Evolutionary conservation across 2,113 vertebrate genomes (phyloP).

Genomic region (Riparia riparia): DNA sequence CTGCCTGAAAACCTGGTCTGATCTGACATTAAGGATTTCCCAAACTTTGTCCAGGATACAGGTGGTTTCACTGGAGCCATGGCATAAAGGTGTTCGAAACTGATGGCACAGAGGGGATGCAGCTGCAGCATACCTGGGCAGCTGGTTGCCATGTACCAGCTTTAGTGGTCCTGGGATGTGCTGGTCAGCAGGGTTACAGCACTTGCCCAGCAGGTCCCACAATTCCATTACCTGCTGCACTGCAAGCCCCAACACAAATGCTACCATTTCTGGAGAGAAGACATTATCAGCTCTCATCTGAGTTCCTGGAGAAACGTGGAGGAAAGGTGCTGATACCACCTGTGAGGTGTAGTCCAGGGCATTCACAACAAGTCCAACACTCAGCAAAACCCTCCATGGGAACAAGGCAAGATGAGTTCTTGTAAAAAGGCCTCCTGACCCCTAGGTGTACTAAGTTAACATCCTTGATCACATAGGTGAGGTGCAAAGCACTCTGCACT

Average conservation of each 20-base stretch:
- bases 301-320: not conserved
- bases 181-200: not conserved
- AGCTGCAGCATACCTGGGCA: not conserved
- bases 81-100: not conserved
- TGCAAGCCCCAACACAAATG: not conserved
- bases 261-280: not conserved
- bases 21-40: not conserved
- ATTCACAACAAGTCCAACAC: not conserved
- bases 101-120: not conserved
- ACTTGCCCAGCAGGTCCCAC: not conserved
- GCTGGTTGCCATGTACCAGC: not conserved
- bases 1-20: not conserved
- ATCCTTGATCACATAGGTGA: not conserved
- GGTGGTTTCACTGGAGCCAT: not conserved
- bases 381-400: not conserved
- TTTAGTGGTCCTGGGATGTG: not conserved
- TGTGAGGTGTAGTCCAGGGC: not conserved
- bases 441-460: not conserved
- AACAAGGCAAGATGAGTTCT: not conserved
- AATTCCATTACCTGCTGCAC: not conserved
- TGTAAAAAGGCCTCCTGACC: not conserved
- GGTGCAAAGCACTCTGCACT: not conserved
- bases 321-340: not conserved
- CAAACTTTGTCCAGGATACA: not conserved
- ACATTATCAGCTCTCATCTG: not conserved